Conservation (phyloP, 2,888 invertebrate species). For the Malacosoma neustria region DNA sequence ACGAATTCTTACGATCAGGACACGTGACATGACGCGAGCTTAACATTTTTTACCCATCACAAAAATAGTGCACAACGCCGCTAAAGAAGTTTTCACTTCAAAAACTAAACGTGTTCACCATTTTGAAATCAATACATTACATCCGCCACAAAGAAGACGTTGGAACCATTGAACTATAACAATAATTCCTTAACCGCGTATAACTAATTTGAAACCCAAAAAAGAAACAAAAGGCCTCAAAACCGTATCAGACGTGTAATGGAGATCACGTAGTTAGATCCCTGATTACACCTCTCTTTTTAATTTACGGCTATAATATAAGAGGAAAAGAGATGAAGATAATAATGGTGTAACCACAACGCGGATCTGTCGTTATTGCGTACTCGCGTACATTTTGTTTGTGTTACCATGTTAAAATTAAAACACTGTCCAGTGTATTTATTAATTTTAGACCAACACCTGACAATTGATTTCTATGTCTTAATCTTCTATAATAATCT, state of each 20-base stretch:
- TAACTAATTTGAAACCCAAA: conserved; percentile 48
- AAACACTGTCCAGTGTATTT: too few species aligned
- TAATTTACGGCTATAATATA: conserved; percentile 35
- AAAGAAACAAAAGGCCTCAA: conserved; percentile 56
- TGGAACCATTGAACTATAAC: neutral
- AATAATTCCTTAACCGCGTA: conserved; percentile 40
- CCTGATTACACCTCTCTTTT: conserved; percentile 53
- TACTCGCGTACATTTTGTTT: conserved; percentile 35
- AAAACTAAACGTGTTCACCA: too few species aligned
- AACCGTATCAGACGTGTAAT: conserved; percentile 62
- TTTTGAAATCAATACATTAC: neutral
- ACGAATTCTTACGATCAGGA: too few species aligned
- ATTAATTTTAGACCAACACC: too few species aligned
- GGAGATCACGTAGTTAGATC: conserved; percentile 67
- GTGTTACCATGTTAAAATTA: conserved; percentile 4
- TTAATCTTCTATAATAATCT: too few species aligned
- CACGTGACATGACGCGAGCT: too few species aligned
- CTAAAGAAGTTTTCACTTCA: too few species aligned
- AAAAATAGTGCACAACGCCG: too few species aligned
- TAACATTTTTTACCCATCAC: too few species aligned
- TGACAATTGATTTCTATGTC: too few species aligned
- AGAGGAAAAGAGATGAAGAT: conserved; percentile 56
- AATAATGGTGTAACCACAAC: conserved; percentile 66
- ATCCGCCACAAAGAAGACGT: neutral
- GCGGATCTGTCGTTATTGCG: conserved; percentile 55